Conservation (phyloP, 2,113 vertebrate genomes). For the Vulpes vulpes region DNA sequence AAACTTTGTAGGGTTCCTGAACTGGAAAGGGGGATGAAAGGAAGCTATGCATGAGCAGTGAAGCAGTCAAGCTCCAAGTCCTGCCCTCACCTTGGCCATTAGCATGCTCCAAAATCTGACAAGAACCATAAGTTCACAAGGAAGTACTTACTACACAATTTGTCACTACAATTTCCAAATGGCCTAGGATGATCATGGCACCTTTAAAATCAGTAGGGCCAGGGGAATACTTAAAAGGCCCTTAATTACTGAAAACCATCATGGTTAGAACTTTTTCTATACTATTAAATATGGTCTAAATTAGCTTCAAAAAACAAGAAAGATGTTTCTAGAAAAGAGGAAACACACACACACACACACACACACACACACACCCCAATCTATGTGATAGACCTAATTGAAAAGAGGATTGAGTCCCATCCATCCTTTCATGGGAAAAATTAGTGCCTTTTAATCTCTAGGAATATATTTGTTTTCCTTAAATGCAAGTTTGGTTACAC, state of each 20-base stretch:
- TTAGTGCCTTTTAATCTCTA: slow-evolving; percentile 1
- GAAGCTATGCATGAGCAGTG: neutral
- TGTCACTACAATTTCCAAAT: slow-evolving; percentile 32
- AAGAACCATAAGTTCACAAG: slow-evolving; percentile 19
- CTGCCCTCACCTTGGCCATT: neutral
- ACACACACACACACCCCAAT: neutral
- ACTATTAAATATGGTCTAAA: slow-evolving; percentile 40
- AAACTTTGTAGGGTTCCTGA: neutral
- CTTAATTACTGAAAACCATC: neutral
- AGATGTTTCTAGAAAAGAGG: neutral
- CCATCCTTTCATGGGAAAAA: slow-evolving; percentile 36
- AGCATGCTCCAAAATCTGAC: neutral
- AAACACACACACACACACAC: neutral
- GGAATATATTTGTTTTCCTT: slow-evolving; percentile 57
- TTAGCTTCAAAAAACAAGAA: neutral
- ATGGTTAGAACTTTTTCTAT: slow-evolving; percentile 29
- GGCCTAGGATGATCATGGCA: neutral
- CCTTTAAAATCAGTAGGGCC: neutral
- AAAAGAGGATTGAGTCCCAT: neutral
- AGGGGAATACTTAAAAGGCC: neutral
- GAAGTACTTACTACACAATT: neutral
- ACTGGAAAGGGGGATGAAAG: slow-evolving; percentile 35
- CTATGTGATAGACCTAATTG: neutral
- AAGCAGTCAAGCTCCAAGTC: neutral
- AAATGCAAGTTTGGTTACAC: slow-evolving; percentile 17